A percentile compares a stretch with the other conserved stretches of the same genome.
Conservation (phyloP, 2,888 invertebrate species). For the Eutolmus rufibarbis region DNA sequence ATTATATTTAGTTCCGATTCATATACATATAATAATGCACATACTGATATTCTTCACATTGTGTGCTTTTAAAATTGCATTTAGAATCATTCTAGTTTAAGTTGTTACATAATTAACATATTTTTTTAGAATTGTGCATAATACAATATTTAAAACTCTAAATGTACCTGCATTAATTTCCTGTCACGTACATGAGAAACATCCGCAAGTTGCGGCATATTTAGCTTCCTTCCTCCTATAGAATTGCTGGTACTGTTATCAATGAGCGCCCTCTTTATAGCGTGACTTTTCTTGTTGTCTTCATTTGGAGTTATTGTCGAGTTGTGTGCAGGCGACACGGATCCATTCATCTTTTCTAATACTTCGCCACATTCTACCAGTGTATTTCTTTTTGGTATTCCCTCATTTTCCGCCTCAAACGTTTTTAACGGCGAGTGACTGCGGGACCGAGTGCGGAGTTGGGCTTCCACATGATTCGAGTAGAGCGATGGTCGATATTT, state of each 20-base stretch:
- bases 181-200: constrained; percentile 45
- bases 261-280: background rate
- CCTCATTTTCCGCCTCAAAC: background rate
- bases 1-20: no score
- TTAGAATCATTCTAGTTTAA: background rate
- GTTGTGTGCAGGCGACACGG: constrained; percentile 38
- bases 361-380: constrained; percentile 44
- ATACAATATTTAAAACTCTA: background rate
- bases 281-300: background rate
- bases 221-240: constrained; percentile 23
- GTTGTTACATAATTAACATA: background rate
- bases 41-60: no score
- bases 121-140: background rate
- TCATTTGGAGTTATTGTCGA: constrained; percentile 4
- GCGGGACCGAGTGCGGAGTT: constrained; percentile 40
- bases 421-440: constrained; percentile 47
- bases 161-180: constrained; percentile 47
- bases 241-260: constrained; percentile 21
- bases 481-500: background rate
- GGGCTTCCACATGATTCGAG: background rate
- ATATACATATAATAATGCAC: no score
- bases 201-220: constrained; percentile 33
- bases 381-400: constrained; percentile 3
- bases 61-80: background rate
- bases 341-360: constrained; percentile 46